phyloP scores from a whole-genome alignment of 2,113 vertebrate species.

The Siphamia tubifer region DNA sequence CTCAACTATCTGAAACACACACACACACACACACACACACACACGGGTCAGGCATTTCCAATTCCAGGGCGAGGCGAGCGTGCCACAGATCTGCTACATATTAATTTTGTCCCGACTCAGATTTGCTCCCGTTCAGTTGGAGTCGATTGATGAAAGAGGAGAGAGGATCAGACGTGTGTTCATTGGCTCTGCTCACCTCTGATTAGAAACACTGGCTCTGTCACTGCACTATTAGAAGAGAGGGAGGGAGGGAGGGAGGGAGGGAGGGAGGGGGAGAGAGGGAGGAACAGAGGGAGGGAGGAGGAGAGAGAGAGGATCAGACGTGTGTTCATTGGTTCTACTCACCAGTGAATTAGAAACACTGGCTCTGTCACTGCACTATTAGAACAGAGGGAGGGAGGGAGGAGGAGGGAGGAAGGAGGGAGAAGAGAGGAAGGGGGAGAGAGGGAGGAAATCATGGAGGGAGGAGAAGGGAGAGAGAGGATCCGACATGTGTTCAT shows the following conservation, averaged over 20 bases:
- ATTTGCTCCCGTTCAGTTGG: constrained; percentile 97
- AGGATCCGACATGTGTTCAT: constrained; percentile 98
- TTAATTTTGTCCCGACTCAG: constrained; percentile 95
- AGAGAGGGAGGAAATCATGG: constrained; percentile 25
- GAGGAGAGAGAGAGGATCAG: constrained; percentile 87
- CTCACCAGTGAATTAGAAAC: constrained; percentile 99
- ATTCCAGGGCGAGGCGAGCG: constrained; percentile 80
- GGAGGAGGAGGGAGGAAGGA: constrained; percentile 42
- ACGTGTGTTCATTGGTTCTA: constrained; percentile 97
- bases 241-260: constrained; percentile 54
- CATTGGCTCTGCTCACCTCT: constrained; percentile 99
- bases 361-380: constrained; percentile 88
- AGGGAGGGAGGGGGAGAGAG: constrained; percentile 59
- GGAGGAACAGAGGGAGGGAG: not conserved
- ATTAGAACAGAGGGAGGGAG: constrained; percentile 76
- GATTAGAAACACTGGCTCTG: constrained; percentile 95
- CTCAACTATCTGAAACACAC: constrained; percentile 85
- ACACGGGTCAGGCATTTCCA: constrained; percentile 80
- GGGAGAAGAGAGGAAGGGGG: constrained; percentile 44
- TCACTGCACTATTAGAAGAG: constrained; percentile 86
- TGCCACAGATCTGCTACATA: constrained; percentile 95
- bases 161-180: constrained; percentile 96
- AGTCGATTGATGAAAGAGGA: constrained; percentile 99
- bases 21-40: constrained; percentile 22
- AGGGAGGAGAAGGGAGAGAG: constrained; percentile 86